Percentiles rank a stretch among this genome's conserved stretches.
Conservation (phyloP, 2,113 vertebrate species). For the Amazona vittata region DNA sequence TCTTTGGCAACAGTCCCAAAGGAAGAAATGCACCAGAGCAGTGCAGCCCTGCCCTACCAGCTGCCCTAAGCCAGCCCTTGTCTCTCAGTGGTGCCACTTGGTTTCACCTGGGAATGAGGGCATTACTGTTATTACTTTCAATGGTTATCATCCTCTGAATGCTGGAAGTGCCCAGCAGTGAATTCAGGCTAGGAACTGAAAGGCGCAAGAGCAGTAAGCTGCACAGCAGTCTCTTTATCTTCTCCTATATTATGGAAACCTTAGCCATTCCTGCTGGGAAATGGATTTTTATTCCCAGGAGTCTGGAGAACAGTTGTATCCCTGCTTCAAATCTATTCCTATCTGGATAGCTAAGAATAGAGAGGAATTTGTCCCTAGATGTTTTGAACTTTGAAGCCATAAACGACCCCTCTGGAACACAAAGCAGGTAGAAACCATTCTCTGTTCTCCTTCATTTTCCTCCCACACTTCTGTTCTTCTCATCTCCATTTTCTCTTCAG, state of each 20-base stretch:
- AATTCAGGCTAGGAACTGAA: neutral
- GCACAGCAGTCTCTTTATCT: neutral
- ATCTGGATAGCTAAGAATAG: neutral
- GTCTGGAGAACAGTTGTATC: neutral
- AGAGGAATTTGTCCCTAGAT: neutral
- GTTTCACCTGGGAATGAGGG: neutral
- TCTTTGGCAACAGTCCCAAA: neutral
- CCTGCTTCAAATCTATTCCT: neutral
- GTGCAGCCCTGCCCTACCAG: neutral
- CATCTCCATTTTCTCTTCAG: neutral
- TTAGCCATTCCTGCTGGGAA: neutral
- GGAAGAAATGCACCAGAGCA: rapidly evolving
- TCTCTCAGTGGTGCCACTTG: rapidly evolving
- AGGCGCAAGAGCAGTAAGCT: neutral
- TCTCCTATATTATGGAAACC: neutral
- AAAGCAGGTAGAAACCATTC: neutral
- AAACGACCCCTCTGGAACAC: neutral
- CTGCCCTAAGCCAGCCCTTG: neutral
- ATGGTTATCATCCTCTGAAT: neutral
- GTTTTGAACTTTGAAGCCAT: neutral
- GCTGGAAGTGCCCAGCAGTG: neutral
- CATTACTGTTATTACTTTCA: neutral
- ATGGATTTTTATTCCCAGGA: neutral
- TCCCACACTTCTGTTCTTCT: slow-evolving; percentile 8
- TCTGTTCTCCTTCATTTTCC: slow-evolving; percentile 15